These are phyloP conservation scores for Abscondita cerata DNA, from an alignment of 2,888 invertebrate species.

Conservation along the genomic window DNA sequence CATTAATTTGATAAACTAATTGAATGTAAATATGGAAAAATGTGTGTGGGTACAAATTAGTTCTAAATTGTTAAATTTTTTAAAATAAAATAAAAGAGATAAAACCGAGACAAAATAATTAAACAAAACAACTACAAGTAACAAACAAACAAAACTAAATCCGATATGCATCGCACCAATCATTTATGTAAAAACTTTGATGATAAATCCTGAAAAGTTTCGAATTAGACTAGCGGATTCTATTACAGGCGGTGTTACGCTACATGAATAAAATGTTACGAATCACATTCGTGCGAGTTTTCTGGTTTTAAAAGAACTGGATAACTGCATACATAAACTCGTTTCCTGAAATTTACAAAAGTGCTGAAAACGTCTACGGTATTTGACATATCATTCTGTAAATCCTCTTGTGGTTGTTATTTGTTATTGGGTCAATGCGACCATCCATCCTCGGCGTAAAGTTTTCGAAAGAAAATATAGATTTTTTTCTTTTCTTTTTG, in stretches of 20 bases:
- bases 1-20: too few relatives aligned
- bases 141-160: background rate
- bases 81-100: too few relatives aligned
- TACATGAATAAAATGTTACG: constrained; percentile 36
- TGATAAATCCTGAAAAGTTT: constrained; percentile 22
- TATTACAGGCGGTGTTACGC: constrained; percentile 36
- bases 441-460: background rate
- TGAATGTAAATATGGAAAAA: too few relatives aligned
- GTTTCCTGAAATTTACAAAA: constrained; percentile 43
- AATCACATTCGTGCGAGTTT: constrained; percentile 36
- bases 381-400: constrained; percentile 34
- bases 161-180: background rate
- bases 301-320: constrained; percentile 35
- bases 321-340: constrained; percentile 41
- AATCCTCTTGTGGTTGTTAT: constrained; percentile 11
- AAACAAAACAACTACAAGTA: too few relatives aligned
- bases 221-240: constrained; percentile 30
- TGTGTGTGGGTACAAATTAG: too few relatives aligned
- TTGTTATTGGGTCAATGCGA: background rate
- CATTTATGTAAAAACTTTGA: constrained; percentile 6
- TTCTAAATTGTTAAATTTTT: too few relatives aligned
- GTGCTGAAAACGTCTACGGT: constrained; percentile 40
- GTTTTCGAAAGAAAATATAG: background rate
- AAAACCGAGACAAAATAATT: too few relatives aligned
- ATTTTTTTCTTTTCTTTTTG: background rate